Percentiles rank a stretch among this genome's conserved stretches.
Evolutionary conservation across 2,888 invertebrate genomes (phyloP).

Genomic region (Didymodactylos carnosus): DNA sequence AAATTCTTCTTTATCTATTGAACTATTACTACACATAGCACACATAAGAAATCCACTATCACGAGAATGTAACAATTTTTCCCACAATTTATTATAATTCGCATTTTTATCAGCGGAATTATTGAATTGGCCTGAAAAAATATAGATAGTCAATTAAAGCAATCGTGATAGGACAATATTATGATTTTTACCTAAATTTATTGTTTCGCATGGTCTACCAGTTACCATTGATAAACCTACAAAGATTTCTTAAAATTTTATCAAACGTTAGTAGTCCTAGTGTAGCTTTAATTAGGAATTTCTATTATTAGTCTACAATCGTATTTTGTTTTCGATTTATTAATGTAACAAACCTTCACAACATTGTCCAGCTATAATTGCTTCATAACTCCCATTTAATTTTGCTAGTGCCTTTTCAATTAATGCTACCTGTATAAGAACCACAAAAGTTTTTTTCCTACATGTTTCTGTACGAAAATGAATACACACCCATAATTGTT

Average conservation of each 20-base stretch:
- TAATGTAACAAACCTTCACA: background rate
- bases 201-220: conserved; percentile 82
- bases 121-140: background rate
- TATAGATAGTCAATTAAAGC: too few species aligned
- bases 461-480: background rate
- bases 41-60: conserved; percentile 67
- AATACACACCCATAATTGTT: conserved; percentile 57
- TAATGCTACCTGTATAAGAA: too few species aligned
- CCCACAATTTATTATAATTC: conserved; percentile 87
- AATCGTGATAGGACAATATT: too few species aligned
- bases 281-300: too few species aligned
- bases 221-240: conserved; percentile 59
- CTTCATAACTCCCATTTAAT: conserved; percentile 13
- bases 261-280: too few species aligned
- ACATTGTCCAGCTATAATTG: conserved; percentile 12
- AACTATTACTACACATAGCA: conserved; percentile 59
- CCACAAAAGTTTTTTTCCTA: conserved; percentile 28
- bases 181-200: conserved; percentile 59
- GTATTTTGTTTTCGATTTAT: too few species aligned
- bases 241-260: too few species aligned
- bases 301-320: too few species aligned
- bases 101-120: conserved; percentile 46
- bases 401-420: conserved; percentile 15
- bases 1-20: background rate
- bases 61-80: conserved; percentile 62